Base-by-base conservation (phyloP, 1,140 invertebrate species). In the Muscidifurax raptorellus region DNA sequence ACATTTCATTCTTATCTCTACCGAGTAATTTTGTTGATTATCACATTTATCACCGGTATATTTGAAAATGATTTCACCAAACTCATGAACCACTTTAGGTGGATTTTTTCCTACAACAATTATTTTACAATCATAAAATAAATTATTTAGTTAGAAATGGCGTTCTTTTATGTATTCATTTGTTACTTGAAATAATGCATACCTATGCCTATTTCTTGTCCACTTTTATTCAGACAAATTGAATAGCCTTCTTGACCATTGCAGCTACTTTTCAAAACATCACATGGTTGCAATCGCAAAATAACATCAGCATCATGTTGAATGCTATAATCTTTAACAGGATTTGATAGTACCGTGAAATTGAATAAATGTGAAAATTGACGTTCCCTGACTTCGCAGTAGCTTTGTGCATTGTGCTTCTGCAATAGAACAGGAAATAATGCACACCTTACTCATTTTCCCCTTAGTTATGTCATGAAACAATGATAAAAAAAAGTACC, bases 151-250 rank as follows among this genome's bases (percentile, higher is more conserved):
- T 79, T 64, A 10, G 32, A 79, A 52, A 6, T 22, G 22, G 5
- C 6, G 6, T 59, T n/a, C n/a, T 59, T 22, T 59, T 6, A 22
- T 59, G 22, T n/a, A 7, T 59, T n/a, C n/a, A n/a, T n/a, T 22
- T 59, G 15, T 22, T 22, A 1, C 18, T 59, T 71, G 86, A 87
- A 78, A 84, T 27, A 66, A 78, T 66, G 32, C 40, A 77, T 87
- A 92, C 92, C 92, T 87, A 92, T 87, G 77, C 88, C 89, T 75
- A 87, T 90, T 85, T 92, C 89, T 71, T 78, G 27, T 13, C 87
- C 79, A 30, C 88, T 85, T 67, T 64, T 86, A 44, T 32, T 84
- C 36, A 91, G 44, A 86, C 92, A 92, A 86, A 91, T 86, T 28
- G 87, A 84, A 64, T 89, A 90, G 4, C 85, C 88, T 47, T 69